Conservation (phyloP, 1,140 invertebrate species). For the Vanessa atalanta region DNA sequence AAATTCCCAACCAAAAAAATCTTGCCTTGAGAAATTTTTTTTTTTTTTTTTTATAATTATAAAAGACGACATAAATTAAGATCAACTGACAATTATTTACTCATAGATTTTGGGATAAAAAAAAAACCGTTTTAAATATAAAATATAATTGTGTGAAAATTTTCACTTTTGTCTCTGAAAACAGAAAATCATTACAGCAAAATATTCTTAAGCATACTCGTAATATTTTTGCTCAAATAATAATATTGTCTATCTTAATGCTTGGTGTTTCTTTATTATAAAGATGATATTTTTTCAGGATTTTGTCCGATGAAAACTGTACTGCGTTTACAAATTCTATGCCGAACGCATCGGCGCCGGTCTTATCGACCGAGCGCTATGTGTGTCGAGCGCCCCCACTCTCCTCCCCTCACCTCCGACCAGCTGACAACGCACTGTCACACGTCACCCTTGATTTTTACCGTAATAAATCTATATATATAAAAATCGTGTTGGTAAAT, state of each 20-base stretch:
- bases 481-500: too few species aligned
- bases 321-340: conserved; percentile 31
- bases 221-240: too few species aligned
- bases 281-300: neutral
- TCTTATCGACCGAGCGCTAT: conserved; percentile 68
- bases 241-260: neutral
- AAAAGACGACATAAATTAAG: too few species aligned
- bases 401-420: conserved; percentile 42
- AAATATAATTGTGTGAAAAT: too few species aligned
- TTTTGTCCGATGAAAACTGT: conserved; percentile 8
- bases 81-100: too few species aligned
- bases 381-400: conserved; percentile 53
- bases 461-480: conserved; percentile 6
- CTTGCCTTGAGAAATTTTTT: neutral
- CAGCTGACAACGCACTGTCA: conserved; percentile 45
- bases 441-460: conserved; percentile 24
- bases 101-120: too few species aligned
- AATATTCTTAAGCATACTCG: too few species aligned
- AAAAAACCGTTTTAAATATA: too few species aligned
- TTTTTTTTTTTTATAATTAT: neutral
- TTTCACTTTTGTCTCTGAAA: too few species aligned
- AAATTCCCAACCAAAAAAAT: neutral
- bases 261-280: neutral
- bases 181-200: too few species aligned
- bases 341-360: conserved; percentile 49